phyloP scores from a whole-genome alignment of 1,140 invertebrate species.

The Theocolax elegans region DNA sequence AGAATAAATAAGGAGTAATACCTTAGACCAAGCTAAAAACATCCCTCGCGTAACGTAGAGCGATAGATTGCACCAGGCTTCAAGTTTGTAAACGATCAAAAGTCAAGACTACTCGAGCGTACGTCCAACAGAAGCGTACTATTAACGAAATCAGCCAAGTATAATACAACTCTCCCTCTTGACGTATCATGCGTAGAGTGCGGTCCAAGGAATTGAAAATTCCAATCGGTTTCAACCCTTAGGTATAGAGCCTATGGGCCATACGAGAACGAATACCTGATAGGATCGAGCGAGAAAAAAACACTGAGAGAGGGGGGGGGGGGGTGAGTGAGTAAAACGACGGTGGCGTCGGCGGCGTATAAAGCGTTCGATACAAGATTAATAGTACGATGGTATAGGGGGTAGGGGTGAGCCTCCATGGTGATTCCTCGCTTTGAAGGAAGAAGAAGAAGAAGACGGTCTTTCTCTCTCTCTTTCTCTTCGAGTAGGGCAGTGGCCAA shows the following conservation, averaged over 20 bases:
- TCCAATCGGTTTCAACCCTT: conserved; percentile 50
- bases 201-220: conserved; percentile 66
- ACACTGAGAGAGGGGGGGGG: conserved; percentile 23
- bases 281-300: conserved; percentile 32
- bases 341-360: conserved; percentile 54
- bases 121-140: conserved; percentile 43
- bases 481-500: conserved; percentile 64
- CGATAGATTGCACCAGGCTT: no score
- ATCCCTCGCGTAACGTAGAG: no score
- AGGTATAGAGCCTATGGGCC: conserved; percentile 23
- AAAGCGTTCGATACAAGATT: conserved; percentile 69
- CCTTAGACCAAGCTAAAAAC: no score
- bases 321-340: conserved; percentile 34
- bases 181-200: conserved; percentile 1
- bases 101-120: neutral
- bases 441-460: no score
- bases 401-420: conserved; percentile 56
- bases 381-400: conserved; percentile 56
- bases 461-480: conserved; percentile 45
- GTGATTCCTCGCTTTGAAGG: conserved; percentile 64
- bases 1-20: no score
- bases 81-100: conserved; percentile 25
- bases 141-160: conserved; percentile 47
- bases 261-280: neutral
- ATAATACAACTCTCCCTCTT: conserved; percentile 50